phyloP scores from a whole-genome alignment of 1,140 invertebrate genomes.

The Zaprionus capensis region DNA sequence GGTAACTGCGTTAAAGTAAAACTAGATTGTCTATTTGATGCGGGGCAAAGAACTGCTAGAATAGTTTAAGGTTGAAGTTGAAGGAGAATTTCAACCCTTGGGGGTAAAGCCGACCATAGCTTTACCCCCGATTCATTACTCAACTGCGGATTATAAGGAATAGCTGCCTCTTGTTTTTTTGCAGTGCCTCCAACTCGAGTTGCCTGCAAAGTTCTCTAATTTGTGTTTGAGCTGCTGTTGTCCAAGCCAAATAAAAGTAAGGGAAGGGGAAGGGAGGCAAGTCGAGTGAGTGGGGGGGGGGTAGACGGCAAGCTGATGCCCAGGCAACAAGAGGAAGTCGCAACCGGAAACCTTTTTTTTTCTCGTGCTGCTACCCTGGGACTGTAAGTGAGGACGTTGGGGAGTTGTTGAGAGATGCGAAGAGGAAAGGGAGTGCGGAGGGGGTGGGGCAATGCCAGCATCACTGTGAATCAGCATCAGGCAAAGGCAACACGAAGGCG shows the following conservation, averaged over 20 bases:
- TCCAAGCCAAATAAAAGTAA: constrained; percentile 46
- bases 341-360: constrained; percentile 79
- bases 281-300: not conserved
- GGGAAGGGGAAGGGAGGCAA: not conserved
- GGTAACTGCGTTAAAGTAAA: constrained; percentile 11
- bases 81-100: constrained; percentile 6
- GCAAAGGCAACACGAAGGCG: constrained; percentile 40
- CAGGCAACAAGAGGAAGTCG: constrained; percentile 63
- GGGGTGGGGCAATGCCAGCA: constrained; percentile 32
- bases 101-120: too few species aligned
- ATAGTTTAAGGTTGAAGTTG: constrained; percentile 22
- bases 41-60: constrained; percentile 16
- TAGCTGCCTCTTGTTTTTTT: constrained; percentile 23
- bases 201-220: constrained; percentile 71
- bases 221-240: constrained; percentile 75
- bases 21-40: constrained; percentile 65
- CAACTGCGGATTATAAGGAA: constrained; percentile 22
- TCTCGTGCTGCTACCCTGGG: constrained; percentile 41
- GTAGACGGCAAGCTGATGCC: constrained; percentile 2
- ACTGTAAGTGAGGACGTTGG: constrained; percentile 53
- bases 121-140: constrained; percentile 57
- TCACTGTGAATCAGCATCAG: constrained; percentile 54
- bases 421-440: not conserved
- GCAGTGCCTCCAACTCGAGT: constrained; percentile 55
- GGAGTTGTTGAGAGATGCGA: not conserved